These are phyloP conservation scores for Drosophila arizonae DNA, from an alignment of 1,140 invertebrate genomes.

Conservation along the genomic window DNA sequence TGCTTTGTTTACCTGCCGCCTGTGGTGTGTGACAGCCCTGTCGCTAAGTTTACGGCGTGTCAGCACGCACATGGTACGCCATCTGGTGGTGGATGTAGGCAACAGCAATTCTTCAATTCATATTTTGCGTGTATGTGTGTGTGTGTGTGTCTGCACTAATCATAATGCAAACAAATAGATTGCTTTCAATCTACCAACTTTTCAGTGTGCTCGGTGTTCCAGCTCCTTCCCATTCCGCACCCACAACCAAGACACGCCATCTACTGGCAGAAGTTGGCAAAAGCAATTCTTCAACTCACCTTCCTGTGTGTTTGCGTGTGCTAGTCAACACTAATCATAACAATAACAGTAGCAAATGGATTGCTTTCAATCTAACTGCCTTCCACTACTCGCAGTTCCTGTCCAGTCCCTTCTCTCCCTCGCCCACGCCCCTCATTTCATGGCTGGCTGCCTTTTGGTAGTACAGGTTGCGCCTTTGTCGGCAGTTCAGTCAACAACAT, in stretches of 20 bases:
- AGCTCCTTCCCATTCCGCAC: background rate
- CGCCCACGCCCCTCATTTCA: conserved; percentile 45
- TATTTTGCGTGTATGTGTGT: background rate
- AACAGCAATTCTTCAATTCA: conserved; percentile 14
- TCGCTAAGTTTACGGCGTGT: conserved; percentile 31
- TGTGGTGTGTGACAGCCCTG: conserved; percentile 2
- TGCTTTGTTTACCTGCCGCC: conserved; percentile 8
- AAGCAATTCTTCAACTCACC: conserved; percentile 14
- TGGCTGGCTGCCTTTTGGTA: conserved; percentile 47
- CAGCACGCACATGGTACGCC: conserved; percentile 54
- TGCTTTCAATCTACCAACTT: conserved; percentile 12
- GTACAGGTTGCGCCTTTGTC: conserved; percentile 52
- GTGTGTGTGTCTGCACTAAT: conserved; percentile 24
- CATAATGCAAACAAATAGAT: conserved; percentile 55
- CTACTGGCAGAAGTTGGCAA: conserved; percentile 30
- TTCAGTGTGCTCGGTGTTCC: background rate
- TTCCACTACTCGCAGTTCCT: background rate
- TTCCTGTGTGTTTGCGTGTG: background rate
- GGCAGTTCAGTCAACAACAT: conserved; percentile 56
- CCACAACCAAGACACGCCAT: conserved; percentile 31
- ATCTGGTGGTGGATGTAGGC: conserved; percentile 37
- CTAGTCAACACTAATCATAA: conserved; percentile 51
- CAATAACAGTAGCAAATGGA: conserved; percentile 55
- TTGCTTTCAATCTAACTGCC: conserved; percentile 28
- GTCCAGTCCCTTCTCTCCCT: background rate